Evolutionary conservation across 2,797 vertebrate genomes (phyloP).

Genomic region (Adrianichthys oophorus): DNA sequence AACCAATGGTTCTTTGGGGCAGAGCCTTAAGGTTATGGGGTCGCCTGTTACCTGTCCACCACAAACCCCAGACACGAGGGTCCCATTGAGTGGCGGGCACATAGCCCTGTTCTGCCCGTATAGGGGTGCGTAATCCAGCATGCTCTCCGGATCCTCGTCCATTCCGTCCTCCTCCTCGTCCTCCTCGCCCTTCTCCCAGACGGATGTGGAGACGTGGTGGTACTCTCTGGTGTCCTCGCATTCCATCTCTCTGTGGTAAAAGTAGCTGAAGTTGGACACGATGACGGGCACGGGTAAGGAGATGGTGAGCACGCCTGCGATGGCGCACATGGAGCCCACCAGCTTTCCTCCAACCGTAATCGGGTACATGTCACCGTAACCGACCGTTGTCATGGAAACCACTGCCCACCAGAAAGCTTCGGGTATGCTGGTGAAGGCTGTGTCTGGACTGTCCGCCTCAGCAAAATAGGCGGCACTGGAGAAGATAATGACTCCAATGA

Average conservation of each 20-base stretch:
- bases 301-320: conserved; percentile 92
- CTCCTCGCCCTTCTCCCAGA: conserved; percentile 76
- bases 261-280: conserved; percentile 95
- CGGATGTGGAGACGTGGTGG: conserved; percentile 78
- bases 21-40: conserved; percentile 44
- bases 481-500: conserved; percentile 93
- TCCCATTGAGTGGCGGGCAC: conserved; percentile 67
- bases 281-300: conserved; percentile 92
- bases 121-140: conserved; percentile 61
- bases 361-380: conserved; percentile 93
- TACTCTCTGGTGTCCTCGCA: conserved; percentile 80
- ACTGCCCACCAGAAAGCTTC: conserved; percentile 97
- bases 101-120: conserved; percentile 57
- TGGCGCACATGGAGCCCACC: conserved; percentile 93
- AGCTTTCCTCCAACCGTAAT: conserved; percentile 89
- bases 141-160: conserved; percentile 49
- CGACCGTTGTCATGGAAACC: conserved; percentile 94
- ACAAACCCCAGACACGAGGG: conserved; percentile 73
- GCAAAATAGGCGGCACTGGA: conserved; percentile 93
- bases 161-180: conserved; percentile 31
- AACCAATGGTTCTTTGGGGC: conserved; percentile 70
- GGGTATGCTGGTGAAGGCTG: conserved; percentile 91
- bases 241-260: conserved; percentile 89
- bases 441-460: conserved; percentile 82
- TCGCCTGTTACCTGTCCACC: conserved; percentile 43